Evolutionary conservation across 1,140 invertebrate genomes (phyloP).

Genomic region (Lepidurus packardi): DNA sequence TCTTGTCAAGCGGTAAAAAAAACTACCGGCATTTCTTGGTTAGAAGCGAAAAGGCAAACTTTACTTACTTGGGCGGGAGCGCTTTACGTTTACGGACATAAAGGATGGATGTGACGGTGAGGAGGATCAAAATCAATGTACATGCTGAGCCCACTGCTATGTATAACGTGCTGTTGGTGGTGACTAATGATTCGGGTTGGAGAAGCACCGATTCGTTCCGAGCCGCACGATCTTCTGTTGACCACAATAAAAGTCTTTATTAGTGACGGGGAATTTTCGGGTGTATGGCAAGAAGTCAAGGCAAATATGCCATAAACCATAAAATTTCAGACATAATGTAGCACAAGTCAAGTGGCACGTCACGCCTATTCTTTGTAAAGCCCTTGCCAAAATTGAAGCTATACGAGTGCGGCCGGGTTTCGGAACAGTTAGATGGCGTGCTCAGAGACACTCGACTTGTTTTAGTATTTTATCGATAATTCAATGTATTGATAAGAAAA

Average conservation of each 20-base stretch:
- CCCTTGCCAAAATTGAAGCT: background rate
- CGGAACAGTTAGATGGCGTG: background rate
- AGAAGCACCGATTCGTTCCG: conserved; percentile 26
- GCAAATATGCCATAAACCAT: background rate
- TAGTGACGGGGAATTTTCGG: background rate
- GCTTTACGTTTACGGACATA: conserved; percentile 27
- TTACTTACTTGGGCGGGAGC: conserved; percentile 25
- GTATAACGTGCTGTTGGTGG: conserved; percentile 20
- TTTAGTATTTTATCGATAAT: background rate
- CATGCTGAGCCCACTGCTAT: conserved; percentile 25
- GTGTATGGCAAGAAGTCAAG: background rate
- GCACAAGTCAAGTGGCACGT: background rate
- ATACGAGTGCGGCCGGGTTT: background rate
- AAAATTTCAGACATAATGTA: background rate
- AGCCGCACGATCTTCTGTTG: background rate
- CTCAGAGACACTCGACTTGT: background rate
- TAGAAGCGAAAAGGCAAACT: background rate
- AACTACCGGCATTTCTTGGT: background rate
- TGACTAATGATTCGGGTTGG: conserved; percentile 27
- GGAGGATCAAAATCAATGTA: conserved; percentile 26
- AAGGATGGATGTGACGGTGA: conserved; percentile 27
- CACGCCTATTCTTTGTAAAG: background rate
- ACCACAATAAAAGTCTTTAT: background rate
- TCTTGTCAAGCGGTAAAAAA: background rate
- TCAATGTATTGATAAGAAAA: background rate